Conservation (phyloP, 2,888 invertebrate species). For the Drosophila monieri region DNA sequence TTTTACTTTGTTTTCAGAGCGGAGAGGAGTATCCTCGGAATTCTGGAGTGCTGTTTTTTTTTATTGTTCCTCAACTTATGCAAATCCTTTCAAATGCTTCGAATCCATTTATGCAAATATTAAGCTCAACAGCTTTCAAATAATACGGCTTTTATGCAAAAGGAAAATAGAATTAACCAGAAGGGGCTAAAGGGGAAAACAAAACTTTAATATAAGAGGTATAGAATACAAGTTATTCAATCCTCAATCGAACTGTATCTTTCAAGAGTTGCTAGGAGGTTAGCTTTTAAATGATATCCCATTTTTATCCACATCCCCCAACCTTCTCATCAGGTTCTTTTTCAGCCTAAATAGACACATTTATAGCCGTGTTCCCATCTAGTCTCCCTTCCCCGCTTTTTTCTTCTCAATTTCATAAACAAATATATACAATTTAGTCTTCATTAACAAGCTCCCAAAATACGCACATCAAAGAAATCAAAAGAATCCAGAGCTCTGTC, state of each 20-base stretch:
- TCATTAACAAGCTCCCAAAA: slow-evolving; percentile 62
- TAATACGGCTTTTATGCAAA: slow-evolving; percentile 20
- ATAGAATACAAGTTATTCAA: slow-evolving; percentile 3
- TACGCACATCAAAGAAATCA: slow-evolving; percentile 60
- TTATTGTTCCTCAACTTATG: slow-evolving; percentile 27
- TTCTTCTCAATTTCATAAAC: slow-evolving; percentile 40
- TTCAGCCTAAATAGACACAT: slow-evolving; percentile 36
- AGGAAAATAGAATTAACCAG: slow-evolving; percentile 11
- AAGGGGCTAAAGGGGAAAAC: background rate
- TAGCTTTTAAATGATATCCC: background rate
- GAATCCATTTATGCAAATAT: slow-evolving; percentile 35
- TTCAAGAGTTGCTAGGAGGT: background rate
- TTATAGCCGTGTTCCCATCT: slow-evolving; percentile 3
- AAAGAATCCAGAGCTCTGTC: slow-evolving; percentile 12
- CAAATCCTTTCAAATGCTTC: slow-evolving; percentile 7
- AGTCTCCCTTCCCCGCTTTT: background rate
- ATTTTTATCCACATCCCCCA: background rate
- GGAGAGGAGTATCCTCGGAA: background rate
- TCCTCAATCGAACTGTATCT: background rate
- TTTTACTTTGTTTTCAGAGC: background rate
- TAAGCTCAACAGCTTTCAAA: slow-evolving; percentile 5
- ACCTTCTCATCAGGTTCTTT: slow-evolving; percentile 20
- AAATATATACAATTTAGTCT: slow-evolving; percentile 45
- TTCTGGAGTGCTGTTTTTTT: slow-evolving; percentile 17
- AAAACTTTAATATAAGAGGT: background rate